Base-by-base conservation (phyloP, 2,113 vertebrate genomes). In the Quiscalus mexicanus region DNA sequence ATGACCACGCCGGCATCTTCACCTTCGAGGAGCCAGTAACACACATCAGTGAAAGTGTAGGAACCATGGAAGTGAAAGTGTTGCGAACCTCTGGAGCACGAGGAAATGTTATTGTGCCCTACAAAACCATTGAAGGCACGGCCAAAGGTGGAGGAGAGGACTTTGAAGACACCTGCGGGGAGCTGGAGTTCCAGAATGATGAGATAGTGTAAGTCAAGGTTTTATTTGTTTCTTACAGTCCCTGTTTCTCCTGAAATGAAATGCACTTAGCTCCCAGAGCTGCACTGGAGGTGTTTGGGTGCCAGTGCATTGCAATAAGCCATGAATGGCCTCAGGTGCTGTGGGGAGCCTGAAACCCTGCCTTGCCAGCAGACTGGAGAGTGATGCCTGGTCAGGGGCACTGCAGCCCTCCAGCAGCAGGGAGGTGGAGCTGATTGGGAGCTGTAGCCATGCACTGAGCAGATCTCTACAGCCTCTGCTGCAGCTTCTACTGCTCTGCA, bases 141-240 rank as follows among this genome's bases (percentile, higher is more conserved):
- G 99, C 99, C 24, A 99, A 98, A 98, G 99, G 99, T 11, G 99
- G 99, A n/a, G 99, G 99, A 12, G 99, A 99, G 89, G 99, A 99
- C 97, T 99, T 99, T 28, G 99, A 99, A 92, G 99, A 99, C 94
- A 99, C 99, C 6, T 98, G 98, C 0, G 99, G 99, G 70, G 98
- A 99, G 90, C 98, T 99, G 76, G 99, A 99, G 95, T 99, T 99
- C 97, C 98, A 99, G 96, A 99, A 99, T 0, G 99, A 99, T 24
- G 99, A 99, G 95, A 99, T 99, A 95, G 97, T 98, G 99, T 99
- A 98, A 99, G 99, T 99, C 96, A 78, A 68, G 58, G 22, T 63
- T 60, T 90, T 56, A 41, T 81, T 70, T 56, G 17, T 59, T 75
- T 47, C 75, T 91, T 52, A 13, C 50, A 31, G 31, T 41, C 52